Conservation (phyloP, 2,888 invertebrate genomes). For the Drosophila borealis region DNA sequence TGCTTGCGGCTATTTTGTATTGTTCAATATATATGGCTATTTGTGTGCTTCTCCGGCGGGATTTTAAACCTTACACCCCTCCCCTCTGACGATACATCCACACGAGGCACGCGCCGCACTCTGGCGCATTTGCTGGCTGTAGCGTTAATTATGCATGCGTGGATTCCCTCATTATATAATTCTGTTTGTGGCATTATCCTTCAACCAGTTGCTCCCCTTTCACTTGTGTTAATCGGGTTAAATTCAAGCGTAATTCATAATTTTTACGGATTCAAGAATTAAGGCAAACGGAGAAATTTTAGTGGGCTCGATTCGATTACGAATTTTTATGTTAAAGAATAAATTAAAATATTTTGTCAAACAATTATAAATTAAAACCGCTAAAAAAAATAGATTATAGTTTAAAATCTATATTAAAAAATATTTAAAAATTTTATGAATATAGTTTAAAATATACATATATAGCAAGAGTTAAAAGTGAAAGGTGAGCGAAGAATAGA, state of each 20-base stretch:
- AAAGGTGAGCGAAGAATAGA: too few relatives aligned
- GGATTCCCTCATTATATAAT: slow-evolving; percentile 60
- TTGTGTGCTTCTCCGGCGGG: not conserved
- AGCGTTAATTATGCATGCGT: slow-evolving; percentile 56
- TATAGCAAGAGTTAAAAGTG: too few relatives aligned
- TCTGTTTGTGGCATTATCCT: slow-evolving; percentile 54
- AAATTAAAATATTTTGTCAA: too few relatives aligned
- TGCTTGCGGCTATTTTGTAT: slow-evolving; percentile 19
- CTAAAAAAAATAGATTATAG: too few relatives aligned
- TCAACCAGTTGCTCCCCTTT: slow-evolving; percentile 15
- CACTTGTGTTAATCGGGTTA: slow-evolving; percentile 32
- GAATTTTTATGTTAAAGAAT: too few relatives aligned
- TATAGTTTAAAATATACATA: too few relatives aligned
- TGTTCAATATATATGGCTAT: slow-evolving; percentile 15
- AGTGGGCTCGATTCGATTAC: too few relatives aligned
- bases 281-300: too few relatives aligned
- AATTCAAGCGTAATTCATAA: slow-evolving; percentile 26
- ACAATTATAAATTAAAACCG: too few relatives aligned
- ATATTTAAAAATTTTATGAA: too few relatives aligned
- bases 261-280: not conserved
- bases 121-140: slow-evolving; percentile 15
- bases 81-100: not conserved
- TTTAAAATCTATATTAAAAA: too few relatives aligned
- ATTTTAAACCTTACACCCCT: too few relatives aligned
- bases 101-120: slow-evolving; percentile 1